These are phyloP conservation scores for Trinorchestia longiramus DNA, from an alignment of 1,140 invertebrate genomes.

Conservation along the genomic window DNA sequence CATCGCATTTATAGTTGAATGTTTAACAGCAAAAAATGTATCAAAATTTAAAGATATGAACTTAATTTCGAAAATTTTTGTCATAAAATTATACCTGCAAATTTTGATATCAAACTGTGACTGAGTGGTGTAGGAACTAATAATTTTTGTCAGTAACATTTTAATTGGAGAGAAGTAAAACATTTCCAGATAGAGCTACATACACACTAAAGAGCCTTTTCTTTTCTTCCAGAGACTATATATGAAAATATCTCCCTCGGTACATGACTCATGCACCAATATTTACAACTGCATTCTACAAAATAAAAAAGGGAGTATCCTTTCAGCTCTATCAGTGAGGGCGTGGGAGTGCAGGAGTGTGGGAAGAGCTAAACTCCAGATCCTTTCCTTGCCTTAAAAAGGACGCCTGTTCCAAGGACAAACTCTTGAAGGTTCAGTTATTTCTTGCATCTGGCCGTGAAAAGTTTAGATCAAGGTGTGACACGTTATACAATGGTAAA, in stretches of 20 bases:
- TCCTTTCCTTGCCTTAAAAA: not conserved
- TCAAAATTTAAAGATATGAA: no score
- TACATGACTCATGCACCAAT: not conserved
- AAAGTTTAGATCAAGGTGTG: not conserved
- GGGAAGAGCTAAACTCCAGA: not conserved
- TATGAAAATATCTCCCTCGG: not conserved
- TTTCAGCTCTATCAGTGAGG: not conserved
- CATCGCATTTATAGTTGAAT: no score
- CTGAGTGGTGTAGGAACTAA: no score
- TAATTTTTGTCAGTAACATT: not conserved
- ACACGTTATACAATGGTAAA: not conserved
- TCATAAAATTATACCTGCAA: not conserved
- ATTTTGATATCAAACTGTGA: not conserved
- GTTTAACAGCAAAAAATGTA: no score
- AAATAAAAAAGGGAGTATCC: not conserved
- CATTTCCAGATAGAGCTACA: not conserved
- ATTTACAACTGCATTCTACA: not conserved
- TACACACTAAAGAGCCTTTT: not conserved
- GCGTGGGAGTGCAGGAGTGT: conserved; percentile 10
- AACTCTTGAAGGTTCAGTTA: not conserved
- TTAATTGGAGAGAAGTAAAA: not conserved
- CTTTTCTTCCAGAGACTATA: not conserved
- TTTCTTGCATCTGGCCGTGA: not conserved
- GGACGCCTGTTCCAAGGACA: not conserved
- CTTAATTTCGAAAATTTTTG: no score